A percentile compares a stretch with the other conserved stretches of the same genome.
Conservation (phyloP, 2,113 vertebrate species). For the Amazona vittata region DNA sequence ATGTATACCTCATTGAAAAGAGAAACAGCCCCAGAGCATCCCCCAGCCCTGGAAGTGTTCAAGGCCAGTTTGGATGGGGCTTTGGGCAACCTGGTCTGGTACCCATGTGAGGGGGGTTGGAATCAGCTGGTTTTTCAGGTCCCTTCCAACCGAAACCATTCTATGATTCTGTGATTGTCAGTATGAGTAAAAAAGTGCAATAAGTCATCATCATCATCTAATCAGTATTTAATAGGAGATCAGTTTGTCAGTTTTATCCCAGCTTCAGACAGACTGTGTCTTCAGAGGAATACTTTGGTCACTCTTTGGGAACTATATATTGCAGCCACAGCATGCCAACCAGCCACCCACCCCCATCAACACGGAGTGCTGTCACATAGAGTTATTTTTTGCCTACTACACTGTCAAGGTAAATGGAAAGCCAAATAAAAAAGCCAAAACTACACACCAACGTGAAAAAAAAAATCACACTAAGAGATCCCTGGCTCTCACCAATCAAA, state of each 20-base stretch:
- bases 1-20: not conserved
- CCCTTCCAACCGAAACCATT: too few species aligned
- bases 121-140: too few species aligned
- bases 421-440: not conserved
- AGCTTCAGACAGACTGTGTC: not conserved
- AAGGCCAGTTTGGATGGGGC: too few species aligned
- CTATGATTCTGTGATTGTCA: not conserved
- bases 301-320: too few species aligned
- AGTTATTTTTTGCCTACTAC: not conserved
- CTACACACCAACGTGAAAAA: not conserved
- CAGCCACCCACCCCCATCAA: accelerated
- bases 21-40: not conserved
- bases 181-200: not conserved
- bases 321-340: not conserved
- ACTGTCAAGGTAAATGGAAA: not conserved
- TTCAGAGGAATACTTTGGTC: not conserved
- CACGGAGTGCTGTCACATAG: accelerated
- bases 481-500: not conserved
- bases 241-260: not conserved
- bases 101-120: too few species aligned
- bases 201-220: not conserved
- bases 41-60: too few species aligned
- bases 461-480: not conserved
- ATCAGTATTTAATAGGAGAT: not conserved
- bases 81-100: too few species aligned